Conservation (phyloP, 2,797 vertebrate genomes). For the Ctenosaura bakeri region DNA sequence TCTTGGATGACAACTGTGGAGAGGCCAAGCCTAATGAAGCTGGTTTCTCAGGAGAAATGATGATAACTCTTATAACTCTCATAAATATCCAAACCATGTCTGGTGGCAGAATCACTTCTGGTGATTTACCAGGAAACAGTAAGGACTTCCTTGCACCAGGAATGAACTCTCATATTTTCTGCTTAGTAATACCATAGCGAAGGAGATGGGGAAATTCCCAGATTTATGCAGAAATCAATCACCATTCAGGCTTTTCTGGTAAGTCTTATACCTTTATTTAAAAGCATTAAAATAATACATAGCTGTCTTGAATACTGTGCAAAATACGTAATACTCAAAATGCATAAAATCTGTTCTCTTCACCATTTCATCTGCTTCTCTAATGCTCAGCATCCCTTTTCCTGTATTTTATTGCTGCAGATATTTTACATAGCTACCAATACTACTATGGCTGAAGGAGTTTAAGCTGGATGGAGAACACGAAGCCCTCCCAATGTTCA, state of each 20-base stretch:
- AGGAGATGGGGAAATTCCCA: background rate
- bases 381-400: background rate
- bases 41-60: background rate
- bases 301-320: background rate
- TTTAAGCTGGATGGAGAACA: background rate
- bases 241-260: background rate
- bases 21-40: background rate
- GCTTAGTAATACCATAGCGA: background rate
- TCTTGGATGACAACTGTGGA: background rate
- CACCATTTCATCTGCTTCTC: background rate
- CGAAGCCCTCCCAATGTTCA: no score
- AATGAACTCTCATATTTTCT: background rate
- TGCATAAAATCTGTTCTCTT: background rate
- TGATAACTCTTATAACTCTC: background rate
- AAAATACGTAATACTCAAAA: background rate
- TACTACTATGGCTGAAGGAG: background rate
- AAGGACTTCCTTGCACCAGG: background rate
- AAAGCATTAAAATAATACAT: background rate
- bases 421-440: background rate
- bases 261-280: background rate
- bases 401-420: background rate
- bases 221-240: background rate
- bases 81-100: background rate
- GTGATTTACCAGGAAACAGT: background rate
- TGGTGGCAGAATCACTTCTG: background rate